phyloP scores from a whole-genome alignment of 2,113 vertebrate species.

The Cephalopterus ornatus region DNA sequence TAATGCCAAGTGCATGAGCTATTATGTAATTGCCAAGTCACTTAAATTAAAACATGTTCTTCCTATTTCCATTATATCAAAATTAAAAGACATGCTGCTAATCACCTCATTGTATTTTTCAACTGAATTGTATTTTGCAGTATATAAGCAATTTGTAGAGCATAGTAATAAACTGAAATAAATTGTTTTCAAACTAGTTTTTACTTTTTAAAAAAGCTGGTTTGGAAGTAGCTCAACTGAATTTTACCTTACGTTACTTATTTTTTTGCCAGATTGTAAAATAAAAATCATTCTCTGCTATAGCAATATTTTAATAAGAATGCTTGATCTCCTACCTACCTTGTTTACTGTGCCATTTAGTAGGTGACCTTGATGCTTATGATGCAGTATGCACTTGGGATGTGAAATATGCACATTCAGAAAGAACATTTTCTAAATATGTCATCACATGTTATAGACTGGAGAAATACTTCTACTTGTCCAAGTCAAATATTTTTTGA shows the following conservation, averaged over 20 bases:
- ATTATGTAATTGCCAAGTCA: background rate
- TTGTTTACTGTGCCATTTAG: background rate
- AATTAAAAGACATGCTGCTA: conserved; percentile 5
- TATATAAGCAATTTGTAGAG: background rate
- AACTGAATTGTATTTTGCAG: background rate
- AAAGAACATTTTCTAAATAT: background rate
- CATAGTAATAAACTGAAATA: background rate
- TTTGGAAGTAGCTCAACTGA: background rate
- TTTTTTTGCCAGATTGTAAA: background rate
- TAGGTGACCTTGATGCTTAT: background rate
- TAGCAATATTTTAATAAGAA: background rate
- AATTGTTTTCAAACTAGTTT: background rate
- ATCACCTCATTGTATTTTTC: conserved; percentile 8
- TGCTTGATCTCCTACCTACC: background rate
- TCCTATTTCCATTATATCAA: background rate
- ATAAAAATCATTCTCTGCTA: background rate
- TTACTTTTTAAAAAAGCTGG: background rate
- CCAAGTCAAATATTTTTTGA: background rate
- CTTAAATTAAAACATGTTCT: conserved; percentile 3
- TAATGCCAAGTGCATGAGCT: background rate
- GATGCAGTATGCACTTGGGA: background rate
- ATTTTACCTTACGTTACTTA: background rate
- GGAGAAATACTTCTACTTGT: background rate
- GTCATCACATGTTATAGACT: background rate
- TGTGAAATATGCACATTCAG: background rate